Conservation (phyloP, 2,888 invertebrate species). For the Germaria angustata region DNA sequence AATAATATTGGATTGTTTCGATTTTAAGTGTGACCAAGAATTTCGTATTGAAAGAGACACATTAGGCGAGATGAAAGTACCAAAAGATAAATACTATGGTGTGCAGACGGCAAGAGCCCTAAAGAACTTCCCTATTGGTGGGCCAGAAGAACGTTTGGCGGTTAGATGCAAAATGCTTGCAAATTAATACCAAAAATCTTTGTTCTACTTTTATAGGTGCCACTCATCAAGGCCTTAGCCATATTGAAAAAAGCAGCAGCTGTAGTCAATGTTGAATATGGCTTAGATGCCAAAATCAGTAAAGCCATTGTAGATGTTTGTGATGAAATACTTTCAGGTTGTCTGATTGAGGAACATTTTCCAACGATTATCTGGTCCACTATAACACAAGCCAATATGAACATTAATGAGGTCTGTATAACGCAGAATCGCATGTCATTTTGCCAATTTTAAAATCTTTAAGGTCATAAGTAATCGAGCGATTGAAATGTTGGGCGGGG, state of each 20-base stretch:
- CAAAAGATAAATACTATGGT: constrained; percentile 95
- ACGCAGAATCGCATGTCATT: too few relatives aligned
- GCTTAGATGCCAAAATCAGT: constrained; percentile 92
- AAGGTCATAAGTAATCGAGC: constrained; percentile 93
- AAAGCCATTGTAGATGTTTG: constrained; percentile 94
- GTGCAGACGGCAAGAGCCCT: constrained; percentile 97
- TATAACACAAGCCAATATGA: constrained; percentile 99
- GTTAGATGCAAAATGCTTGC: too few relatives aligned
- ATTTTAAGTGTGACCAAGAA: constrained; percentile 72
- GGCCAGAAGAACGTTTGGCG: constrained; percentile 95
- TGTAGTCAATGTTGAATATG: constrained; percentile 94
- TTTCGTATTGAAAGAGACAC: constrained; percentile 89
- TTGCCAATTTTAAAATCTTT: too few relatives aligned
- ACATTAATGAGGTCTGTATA: constrained; percentile 94
- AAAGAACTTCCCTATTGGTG: constrained; percentile 98
- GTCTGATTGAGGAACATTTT: constrained; percentile 96
- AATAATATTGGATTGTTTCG: background rate
- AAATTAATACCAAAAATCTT: too few relatives aligned
- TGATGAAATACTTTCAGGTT: constrained; percentile 96
- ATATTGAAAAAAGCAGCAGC: constrained; percentile 99
- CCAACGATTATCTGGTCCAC: constrained; percentile 99
- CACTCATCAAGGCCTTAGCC: constrained; percentile 96
- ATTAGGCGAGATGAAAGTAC: constrained; percentile 97
- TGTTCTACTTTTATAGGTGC: too few relatives aligned
- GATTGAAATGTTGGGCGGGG: constrained; percentile 92